phyloP scores from a whole-genome alignment of 2,113 vertebrate genomes.

The Elachura formosa region DNA sequence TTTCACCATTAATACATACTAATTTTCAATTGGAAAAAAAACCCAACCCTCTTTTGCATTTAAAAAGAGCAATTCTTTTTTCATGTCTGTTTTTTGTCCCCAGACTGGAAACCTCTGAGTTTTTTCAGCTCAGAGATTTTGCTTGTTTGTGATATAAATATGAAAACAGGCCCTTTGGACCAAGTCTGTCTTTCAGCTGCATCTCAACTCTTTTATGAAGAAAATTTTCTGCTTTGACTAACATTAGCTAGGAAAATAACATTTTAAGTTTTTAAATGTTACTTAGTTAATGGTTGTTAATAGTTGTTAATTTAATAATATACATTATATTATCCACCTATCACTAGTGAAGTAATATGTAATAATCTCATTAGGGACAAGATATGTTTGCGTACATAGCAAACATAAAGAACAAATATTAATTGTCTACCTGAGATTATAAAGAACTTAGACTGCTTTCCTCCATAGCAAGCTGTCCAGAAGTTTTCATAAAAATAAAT shows the following conservation, averaged over 20 bases:
- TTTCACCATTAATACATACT: not conserved
- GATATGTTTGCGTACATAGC: not conserved
- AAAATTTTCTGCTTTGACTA: not conserved
- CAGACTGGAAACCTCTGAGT: too few species aligned
- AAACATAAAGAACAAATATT: not conserved
- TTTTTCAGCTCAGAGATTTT: not conserved
- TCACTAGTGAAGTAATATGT: not conserved
- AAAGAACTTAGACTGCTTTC: not conserved
- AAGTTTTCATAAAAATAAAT: not conserved
- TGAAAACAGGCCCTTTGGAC: not conserved
- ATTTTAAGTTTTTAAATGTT: not conserved
- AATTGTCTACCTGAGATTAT: not conserved
- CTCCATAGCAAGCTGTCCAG: not conserved
- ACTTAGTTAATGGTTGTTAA: not conserved
- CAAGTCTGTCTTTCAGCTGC: not conserved
- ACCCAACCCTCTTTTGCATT: not conserved
- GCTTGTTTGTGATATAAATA: not conserved
- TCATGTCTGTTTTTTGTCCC: not conserved
- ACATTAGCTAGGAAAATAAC: not conserved
- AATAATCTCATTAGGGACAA: not conserved
- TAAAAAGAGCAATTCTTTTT: not conserved
- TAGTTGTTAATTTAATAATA: not conserved
- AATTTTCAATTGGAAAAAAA: not conserved
- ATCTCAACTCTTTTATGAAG: not conserved
- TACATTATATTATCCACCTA: not conserved